Conservation (phyloP, 2,888 invertebrate species). For the Pristionchus exspectatus region DNA sequence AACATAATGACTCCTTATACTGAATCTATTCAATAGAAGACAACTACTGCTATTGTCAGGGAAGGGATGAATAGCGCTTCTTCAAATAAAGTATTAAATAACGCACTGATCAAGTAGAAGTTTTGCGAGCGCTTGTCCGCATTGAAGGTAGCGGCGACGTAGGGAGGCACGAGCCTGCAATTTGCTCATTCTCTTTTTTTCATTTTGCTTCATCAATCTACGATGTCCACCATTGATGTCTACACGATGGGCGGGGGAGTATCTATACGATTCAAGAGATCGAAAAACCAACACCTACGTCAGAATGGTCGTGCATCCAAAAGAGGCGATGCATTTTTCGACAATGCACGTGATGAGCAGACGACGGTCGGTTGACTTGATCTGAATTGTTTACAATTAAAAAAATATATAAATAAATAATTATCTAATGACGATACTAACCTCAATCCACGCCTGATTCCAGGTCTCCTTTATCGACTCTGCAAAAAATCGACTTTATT, state of each 20-base stretch:
- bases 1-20: no score
- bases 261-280: no score
- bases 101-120: background rate
- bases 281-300: background rate
- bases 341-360: background rate
- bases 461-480: background rate
- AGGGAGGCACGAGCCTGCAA: background rate
- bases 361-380: background rate
- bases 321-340: background rate
- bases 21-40: no score
- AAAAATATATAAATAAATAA: background rate
- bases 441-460: background rate
- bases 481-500: background rate
- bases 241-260: no score
- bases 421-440: background rate
- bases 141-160: background rate
- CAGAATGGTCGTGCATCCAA: background rate
- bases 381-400: background rate
- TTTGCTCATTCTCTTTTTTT: no score
- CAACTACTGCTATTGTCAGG: no score
- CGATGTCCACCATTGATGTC: no score
- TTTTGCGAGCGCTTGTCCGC: background rate
- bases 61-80: no score
- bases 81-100: no score
- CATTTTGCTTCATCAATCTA: no score